A percentile compares a stretch with the other conserved stretches of the same genome.
These are phyloP conservation scores for Brevipalpus yothersi DNA, from an alignment of 1,140 invertebrate species.

Conservation along the genomic window DNA sequence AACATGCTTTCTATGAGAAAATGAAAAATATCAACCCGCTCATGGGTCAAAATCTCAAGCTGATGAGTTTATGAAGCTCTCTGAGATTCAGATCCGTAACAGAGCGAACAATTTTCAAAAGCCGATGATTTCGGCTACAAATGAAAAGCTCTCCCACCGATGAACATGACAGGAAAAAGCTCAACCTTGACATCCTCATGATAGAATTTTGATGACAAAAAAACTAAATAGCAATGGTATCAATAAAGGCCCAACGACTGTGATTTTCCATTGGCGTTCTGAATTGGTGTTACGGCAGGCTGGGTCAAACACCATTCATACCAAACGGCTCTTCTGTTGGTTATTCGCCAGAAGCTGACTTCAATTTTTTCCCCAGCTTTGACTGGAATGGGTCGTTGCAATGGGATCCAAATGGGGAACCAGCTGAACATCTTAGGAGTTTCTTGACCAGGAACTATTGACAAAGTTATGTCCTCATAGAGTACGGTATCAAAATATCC, in stretches of 20 bases:
- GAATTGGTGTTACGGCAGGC: slow-evolving; percentile 35
- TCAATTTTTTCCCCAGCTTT: slow-evolving; percentile 38
- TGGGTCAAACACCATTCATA: slow-evolving; percentile 73
- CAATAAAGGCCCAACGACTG: slow-evolving; percentile 33
- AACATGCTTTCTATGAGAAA: no score
- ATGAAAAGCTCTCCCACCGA: no score
- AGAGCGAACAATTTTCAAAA: no score
- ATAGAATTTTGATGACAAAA: no score
- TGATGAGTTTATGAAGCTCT: no score
- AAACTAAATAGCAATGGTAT: no score
- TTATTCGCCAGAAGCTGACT: slow-evolving; percentile 60
- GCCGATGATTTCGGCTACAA: no score
- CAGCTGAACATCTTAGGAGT: slow-evolving; percentile 81
- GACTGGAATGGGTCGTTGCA: slow-evolving; percentile 50
- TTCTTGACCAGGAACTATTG: slow-evolving; percentile 60
- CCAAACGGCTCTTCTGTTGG: slow-evolving; percentile 57
- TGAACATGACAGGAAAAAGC: no score
- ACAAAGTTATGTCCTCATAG: slow-evolving; percentile 51
- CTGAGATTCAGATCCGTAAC: no score
- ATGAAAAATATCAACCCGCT: no score
- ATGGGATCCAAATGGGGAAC: slow-evolving; percentile 87
- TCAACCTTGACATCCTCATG: no score
- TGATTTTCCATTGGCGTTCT: slow-evolving; percentile 55
- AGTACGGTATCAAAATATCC: slow-evolving; percentile 79
- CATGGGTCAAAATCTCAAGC: no score